phyloP scores from a whole-genome alignment of 2,797 vertebrate species.

The Meda fulgida region DNA sequence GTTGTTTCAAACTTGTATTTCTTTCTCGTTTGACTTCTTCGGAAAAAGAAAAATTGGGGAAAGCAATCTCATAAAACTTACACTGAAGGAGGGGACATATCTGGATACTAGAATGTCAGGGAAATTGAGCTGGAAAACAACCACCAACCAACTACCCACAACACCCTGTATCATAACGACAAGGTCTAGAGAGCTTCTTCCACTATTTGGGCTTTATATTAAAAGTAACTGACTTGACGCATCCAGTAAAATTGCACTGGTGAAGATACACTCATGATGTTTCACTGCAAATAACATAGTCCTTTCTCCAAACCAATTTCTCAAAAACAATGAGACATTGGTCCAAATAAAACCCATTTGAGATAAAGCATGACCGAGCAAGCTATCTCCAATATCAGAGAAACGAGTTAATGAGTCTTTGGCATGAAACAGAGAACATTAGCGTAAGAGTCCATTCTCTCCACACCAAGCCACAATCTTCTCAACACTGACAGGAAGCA shows the following conservation, averaged over 20 bases:
- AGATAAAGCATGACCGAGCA: not conserved
- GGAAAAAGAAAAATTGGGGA: not conserved
- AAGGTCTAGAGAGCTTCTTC: not conserved
- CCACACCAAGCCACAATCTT: not conserved
- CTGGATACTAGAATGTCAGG: not conserved
- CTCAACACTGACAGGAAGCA: not conserved
- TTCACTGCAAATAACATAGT: not conserved
- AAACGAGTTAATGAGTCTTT: slow-evolving; percentile 15
- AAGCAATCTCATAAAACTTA: not conserved
- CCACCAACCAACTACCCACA: slow-evolving; percentile 6
- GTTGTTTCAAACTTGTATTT: not conserved
- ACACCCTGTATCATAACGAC: not conserved
- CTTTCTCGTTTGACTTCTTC: not conserved
- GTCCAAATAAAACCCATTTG: not conserved
- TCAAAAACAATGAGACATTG: not conserved
- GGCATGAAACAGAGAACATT: not conserved
- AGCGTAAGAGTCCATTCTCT: not conserved
- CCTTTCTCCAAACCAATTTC: not conserved
- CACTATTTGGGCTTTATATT: slow-evolving; percentile 11
- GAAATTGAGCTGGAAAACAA: not conserved
- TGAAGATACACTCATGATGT: not conserved
- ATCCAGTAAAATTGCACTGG: not conserved
- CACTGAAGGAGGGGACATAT: not conserved
- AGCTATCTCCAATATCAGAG: slow-evolving; percentile 19
- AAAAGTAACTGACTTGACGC: not conserved